Percentiles rank a stretch among this genome's conserved stretches.
Evolutionary conservation across 1,140 invertebrate species (phyloP).

Genomic region (Philopotamus ludificatus): DNA sequence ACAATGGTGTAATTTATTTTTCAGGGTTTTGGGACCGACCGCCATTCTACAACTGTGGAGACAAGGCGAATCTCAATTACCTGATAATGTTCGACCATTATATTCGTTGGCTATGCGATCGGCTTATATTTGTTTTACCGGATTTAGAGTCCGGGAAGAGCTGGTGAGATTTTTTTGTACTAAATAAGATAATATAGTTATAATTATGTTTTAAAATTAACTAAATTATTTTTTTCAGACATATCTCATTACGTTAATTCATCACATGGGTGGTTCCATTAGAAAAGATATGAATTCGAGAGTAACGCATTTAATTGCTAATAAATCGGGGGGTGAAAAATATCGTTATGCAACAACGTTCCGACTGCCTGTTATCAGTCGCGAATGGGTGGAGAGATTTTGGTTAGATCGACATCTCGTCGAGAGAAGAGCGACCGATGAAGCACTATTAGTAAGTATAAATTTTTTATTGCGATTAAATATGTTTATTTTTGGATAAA

Average conservation of each 20-base stretch:
- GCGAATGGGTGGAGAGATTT: slow-evolving; percentile 81
- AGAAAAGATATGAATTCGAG: slow-evolving; percentile 83
- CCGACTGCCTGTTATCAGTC: slow-evolving; percentile 82
- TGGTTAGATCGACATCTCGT: slow-evolving; percentile 77
- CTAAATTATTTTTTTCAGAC: slow-evolving; percentile 57
- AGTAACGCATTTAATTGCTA: slow-evolving; percentile 91
- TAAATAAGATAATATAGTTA: slow-evolving; percentile 22
- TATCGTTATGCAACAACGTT: slow-evolving; percentile 82
- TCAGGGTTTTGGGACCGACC: slow-evolving; percentile 72
- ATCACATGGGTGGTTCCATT: slow-evolving; percentile 93
- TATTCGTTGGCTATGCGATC: slow-evolving; percentile 85
- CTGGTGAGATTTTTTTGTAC: slow-evolving; percentile 62
- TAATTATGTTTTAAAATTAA: slow-evolving; percentile 23
- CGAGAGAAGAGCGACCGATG: slow-evolving; percentile 65
- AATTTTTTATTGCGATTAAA: not conserved
- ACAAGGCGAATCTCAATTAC: slow-evolving; percentile 63
- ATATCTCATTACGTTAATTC: slow-evolving; percentile 79
- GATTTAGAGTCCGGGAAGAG: slow-evolving; percentile 84
- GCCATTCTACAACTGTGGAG: slow-evolving; percentile 73
- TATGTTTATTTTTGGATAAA: not conserved
- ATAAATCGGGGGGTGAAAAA: slow-evolving; percentile 82
- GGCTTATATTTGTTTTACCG: slow-evolving; percentile 84
- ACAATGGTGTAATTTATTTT: too few species aligned
- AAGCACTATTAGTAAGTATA: slow-evolving; percentile 67
- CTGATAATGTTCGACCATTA: slow-evolving; percentile 74